phyloP scores from a whole-genome alignment of 2,888 invertebrate species.

The Koerneria pararmatus region DNA sequence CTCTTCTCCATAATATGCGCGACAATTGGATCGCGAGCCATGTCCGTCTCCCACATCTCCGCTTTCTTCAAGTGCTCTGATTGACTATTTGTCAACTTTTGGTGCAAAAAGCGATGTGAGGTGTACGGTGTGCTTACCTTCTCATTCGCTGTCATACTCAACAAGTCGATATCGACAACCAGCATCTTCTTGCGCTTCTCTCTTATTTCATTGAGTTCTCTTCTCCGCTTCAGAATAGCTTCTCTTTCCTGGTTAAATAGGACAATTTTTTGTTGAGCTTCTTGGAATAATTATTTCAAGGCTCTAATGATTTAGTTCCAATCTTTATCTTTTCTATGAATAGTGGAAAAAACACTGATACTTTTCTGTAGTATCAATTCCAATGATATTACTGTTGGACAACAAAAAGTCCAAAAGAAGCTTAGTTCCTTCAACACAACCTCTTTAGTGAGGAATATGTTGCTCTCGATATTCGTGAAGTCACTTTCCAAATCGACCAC shows the following conservation, averaged over 20 bases:
- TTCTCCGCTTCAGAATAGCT: slow-evolving; percentile 42
- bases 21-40: slow-evolving; percentile 45
- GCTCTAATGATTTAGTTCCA: too few species aligned
- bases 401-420: neutral
- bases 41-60: slow-evolving; percentile 27
- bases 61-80: slow-evolving; percentile 11
- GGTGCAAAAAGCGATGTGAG: too few species aligned
- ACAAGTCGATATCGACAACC: slow-evolving; percentile 45
- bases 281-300: neutral
- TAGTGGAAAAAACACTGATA: neutral
- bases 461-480: slow-evolving; percentile 61
- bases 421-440: slow-evolving; percentile 62
- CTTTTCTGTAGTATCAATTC: too few species aligned
- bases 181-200: slow-evolving; percentile 35
- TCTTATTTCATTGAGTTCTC: slow-evolving; percentile 41
- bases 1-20: slow-evolving; percentile 40
- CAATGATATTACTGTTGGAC: too few species aligned
- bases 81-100: too few species aligned
- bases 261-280: neutral
- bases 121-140: slow-evolving; percentile 19
- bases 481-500: slow-evolving; percentile 55
- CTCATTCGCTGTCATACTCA: slow-evolving; percentile 32
- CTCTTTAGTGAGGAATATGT: slow-evolving; percentile 75
- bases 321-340: too few species aligned
- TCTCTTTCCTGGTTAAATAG: slow-evolving; percentile 36